Conservation (phyloP, 2,797 vertebrate species). For the Tympanoctomys barrerae region DNA sequence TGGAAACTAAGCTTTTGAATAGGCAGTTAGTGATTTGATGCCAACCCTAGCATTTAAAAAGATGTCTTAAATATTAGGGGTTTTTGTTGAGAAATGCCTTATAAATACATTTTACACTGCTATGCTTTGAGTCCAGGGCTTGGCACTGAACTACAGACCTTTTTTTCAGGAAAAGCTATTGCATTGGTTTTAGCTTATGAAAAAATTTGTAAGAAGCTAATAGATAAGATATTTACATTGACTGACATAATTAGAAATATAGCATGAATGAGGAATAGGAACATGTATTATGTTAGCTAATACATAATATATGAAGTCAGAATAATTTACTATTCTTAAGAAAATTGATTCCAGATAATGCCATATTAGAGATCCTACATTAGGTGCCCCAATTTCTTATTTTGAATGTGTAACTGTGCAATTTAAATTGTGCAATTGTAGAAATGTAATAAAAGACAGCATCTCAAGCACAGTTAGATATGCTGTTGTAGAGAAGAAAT, state of each 20-base stretch:
- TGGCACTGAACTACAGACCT: no score
- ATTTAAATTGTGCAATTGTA: not conserved
- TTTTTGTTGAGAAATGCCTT: not conserved
- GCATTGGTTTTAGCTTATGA: not conserved
- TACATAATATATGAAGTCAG: not conserved
- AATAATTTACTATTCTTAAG: slow-evolving; percentile 6
- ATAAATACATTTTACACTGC: not conserved
- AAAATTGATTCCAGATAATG: not conserved
- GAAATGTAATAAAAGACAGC: not conserved
- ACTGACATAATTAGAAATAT: not conserved
- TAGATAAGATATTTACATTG: not conserved
- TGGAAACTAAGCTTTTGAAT: not conserved
- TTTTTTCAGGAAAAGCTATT: not conserved
- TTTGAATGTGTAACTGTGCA: not conserved
- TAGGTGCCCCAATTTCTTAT: not conserved
- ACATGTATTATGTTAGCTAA: not conserved
- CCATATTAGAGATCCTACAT: not conserved
- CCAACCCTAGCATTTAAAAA: not conserved
- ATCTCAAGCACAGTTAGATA: not conserved
- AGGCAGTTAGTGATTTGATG: not conserved
- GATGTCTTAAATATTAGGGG: not conserved
- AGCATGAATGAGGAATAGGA: not conserved
- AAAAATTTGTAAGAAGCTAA: not conserved
- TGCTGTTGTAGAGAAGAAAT: not conserved
- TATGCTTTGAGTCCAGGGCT: not conserved